A percentile compares a stretch with the other conserved stretches of the same genome.
Evolutionary conservation across 1,140 invertebrate genomes (phyloP).

Genomic region (Camponotus floridanus): DNA sequence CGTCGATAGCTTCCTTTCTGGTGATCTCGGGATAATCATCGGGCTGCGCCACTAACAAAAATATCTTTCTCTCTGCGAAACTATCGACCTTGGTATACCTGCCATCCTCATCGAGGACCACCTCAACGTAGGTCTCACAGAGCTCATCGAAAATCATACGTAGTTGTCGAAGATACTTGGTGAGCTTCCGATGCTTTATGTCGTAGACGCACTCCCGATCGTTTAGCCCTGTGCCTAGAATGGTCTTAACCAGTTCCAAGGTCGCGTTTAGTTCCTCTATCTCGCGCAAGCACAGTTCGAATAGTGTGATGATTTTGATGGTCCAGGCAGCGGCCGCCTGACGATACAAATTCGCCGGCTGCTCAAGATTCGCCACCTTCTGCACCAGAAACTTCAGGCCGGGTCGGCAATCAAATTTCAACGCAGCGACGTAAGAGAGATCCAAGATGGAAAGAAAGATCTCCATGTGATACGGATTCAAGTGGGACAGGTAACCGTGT

Average conservation of each 20-base stretch:
- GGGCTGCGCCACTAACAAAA: slow-evolving; percentile 88
- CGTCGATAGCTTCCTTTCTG: slow-evolving; percentile 74
- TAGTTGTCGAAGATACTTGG: slow-evolving; percentile 78
- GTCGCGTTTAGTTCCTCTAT: slow-evolving; percentile 87
- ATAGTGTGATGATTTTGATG: slow-evolving; percentile 94
- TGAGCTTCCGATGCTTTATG: slow-evolving; percentile 66
- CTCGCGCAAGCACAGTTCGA: slow-evolving; percentile 89
- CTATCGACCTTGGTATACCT: slow-evolving; percentile 87
- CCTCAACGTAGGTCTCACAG: slow-evolving; percentile 89
- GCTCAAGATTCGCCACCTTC: slow-evolving; percentile 95
- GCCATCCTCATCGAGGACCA: slow-evolving; percentile 88
- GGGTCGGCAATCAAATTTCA: slow-evolving; percentile 95
- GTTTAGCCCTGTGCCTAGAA: slow-evolving; percentile 83
- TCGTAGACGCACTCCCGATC: slow-evolving; percentile 58
- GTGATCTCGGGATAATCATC: slow-evolving; percentile 88
- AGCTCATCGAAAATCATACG: slow-evolving; percentile 87
- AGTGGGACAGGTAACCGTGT: slow-evolving; percentile 62
- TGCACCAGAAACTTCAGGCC: slow-evolving; percentile 97
- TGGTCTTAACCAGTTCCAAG: slow-evolving; percentile 89
- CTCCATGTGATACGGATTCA: slow-evolving; percentile 78
- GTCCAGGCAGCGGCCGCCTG: slow-evolving; percentile 97
- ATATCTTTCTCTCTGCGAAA: slow-evolving; percentile 88
- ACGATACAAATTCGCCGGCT: slow-evolving; percentile 96
- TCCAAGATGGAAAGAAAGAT: slow-evolving; percentile 92
- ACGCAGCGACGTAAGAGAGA: slow-evolving; percentile 92